Percentiles rank a stretch among this genome's conserved stretches.
Conservation (phyloP, 2,888 invertebrate species). For the Graphium colonna region DNA sequence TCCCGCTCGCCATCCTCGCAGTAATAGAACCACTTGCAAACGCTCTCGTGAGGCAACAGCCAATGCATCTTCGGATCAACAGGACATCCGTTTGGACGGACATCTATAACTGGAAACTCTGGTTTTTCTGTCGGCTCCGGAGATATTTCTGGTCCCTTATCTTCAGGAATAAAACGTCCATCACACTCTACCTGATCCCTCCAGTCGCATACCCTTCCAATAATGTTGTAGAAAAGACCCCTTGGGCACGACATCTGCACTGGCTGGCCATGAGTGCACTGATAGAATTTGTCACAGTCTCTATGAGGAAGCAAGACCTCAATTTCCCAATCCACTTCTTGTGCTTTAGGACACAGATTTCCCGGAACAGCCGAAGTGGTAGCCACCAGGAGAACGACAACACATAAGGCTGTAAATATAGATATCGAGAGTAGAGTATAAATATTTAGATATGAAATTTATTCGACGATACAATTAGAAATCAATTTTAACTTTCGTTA, state of each 20-base stretch:
- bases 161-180: constrained; percentile 44
- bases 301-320: constrained; percentile 77
- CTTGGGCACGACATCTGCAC: constrained; percentile 79
- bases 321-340: constrained; percentile 47
- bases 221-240: constrained; percentile 78
- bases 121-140: not conserved
- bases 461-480: not conserved
- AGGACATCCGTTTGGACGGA: constrained; percentile 59
- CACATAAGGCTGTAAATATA: constrained; percentile 15
- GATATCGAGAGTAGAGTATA: too few species aligned
- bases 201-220: constrained; percentile 80
- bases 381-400: constrained; percentile 31
- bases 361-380: constrained; percentile 34
- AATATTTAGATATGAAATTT: not conserved
- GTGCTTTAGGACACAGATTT: constrained; percentile 50
- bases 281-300: constrained; percentile 82
- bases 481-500: not conserved
- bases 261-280: constrained; percentile 82
- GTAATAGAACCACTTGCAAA: constrained; percentile 59
- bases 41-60: constrained; percentile 51
- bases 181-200: constrained; percentile 81
- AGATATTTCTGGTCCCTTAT: not conserved
- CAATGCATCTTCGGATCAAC: constrained; percentile 51
- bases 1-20: constrained; percentile 58
- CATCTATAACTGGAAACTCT: constrained; percentile 27